Evolutionary conservation across 35 echinoderm and acorn worm genomes (phyloP).

Genomic region (Heliocidaris tuberculata): DNA sequence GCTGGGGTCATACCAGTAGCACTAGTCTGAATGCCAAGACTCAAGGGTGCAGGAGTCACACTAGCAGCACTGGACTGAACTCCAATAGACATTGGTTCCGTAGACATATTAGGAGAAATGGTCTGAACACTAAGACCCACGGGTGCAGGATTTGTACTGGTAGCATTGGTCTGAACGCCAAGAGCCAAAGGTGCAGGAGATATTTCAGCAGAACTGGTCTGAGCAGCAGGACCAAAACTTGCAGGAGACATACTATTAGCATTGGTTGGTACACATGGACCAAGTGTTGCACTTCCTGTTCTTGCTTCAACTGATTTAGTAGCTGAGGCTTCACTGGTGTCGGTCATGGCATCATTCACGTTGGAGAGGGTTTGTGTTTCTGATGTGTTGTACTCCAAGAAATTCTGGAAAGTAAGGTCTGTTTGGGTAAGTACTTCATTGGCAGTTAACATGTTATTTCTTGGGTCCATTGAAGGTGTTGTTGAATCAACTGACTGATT

Average conservation of each 20-base stretch:
- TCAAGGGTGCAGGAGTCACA: background rate
- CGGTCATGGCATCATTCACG: slow-evolving; percentile 29
- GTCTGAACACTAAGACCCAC: background rate
- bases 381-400: slow-evolving; percentile 31
- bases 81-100: background rate
- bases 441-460: background rate
- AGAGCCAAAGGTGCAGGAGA: background rate
- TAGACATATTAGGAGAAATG: background rate
- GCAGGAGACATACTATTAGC: background rate
- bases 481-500: background rate
- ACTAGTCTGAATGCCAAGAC: background rate
- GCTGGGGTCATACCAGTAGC: background rate
- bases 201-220: background rate
- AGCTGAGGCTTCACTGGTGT: background rate
- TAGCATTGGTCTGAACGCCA: background rate
- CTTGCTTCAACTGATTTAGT: background rate
- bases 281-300: background rate
- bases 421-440: slow-evolving; percentile 32
- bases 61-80: background rate
- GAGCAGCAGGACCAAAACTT: background rate
- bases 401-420: slow-evolving; percentile 24
- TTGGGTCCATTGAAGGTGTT: background rate
- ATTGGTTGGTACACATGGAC: background rate
- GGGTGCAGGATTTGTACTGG: background rate
- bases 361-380: slow-evolving; percentile 42